Base-by-base conservation (phyloP, 2,888 invertebrate genomes). In the Oscheius sp. region DNA sequence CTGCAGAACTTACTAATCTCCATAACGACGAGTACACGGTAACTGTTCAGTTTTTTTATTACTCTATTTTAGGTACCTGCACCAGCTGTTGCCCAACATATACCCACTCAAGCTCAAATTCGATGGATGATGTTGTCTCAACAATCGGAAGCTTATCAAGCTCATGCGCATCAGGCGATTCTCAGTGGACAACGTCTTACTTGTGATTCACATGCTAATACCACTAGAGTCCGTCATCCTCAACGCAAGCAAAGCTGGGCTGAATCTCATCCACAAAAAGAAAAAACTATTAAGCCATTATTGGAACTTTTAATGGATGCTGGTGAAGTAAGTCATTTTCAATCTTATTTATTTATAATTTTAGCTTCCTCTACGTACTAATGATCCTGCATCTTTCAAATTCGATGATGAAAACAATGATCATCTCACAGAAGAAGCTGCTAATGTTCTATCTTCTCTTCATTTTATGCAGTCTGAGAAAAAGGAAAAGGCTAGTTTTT, bases 121-220 rank as follows among this genome's bases (percentile, higher is more conserved):
- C 36, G 56, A 2, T 65, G 65, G 65, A 54, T 65, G 26, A 24
- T 32, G 33, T n/a, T 32, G 33, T 54, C 54, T 6, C 32, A 33
- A 20, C 33, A 20, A n/a, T 54, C 54, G 28, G 54, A 30, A 9
- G 14, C 26, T 6, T 6, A 5, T 28, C 30, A 32, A 30, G 22
- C 54, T 28, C 3, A 6, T 12, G 20, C 33, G 17, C 54, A 54
- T 33, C 20, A 32, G 12, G 33, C 33, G 4, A 32, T 54, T 20
- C 32, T 54, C 32, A n/a, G n/a, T n/a, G 54, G 54, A 54, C 32
- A 54, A 17, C 54, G 54, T 32, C 12, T 17, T 20, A 54, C 32
- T 61, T 24, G 20, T 28, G 24, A 47, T 47, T 24, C n/a, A 17
- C 41, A 20, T 41, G 3, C 41, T 36, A 41, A 36, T 36, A 36